Base-by-base conservation (phyloP, 2,113 vertebrate genomes). In the Halichoerus grypus region DNA sequence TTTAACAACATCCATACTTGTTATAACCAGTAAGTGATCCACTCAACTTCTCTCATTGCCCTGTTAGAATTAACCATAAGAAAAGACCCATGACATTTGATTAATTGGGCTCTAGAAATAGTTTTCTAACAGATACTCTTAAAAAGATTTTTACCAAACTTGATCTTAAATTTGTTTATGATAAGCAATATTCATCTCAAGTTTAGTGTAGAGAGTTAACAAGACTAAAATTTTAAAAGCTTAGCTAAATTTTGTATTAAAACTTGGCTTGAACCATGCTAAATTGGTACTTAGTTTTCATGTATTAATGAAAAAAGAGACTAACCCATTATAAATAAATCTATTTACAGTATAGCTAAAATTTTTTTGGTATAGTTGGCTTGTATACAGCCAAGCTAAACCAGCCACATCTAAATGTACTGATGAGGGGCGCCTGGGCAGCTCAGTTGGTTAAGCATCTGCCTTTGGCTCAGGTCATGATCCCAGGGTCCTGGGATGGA, bases 261-360 rank as follows among this genome's bases (percentile, higher is more conserved):
- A 83, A 7, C 53, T 15, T 91, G 55, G 79, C 93, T 90, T 96
- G 2, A 71, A 19, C 49, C 83, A 53, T 51, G 74, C 89, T 97
- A 95, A 95, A 86, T 61, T 91, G 65, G 9, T 96, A 96, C 19
- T 71, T 82, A 94, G 16, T 22, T 42, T 96, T 28, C 42, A 85
- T 83, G 4, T 74, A 95, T 86, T 97, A 94, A 94, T 96, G 57
- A 89, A 97, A 98, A 98, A 97, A 95, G 22, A 97, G 65, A 63
- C 76, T 61, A 91, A 95, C 69, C 92, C 59, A n/a, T 94, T 2
- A 98, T 76, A 98, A 98, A 97, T 90, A 97, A 97, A 95, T 95
- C 59, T 95, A 46, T 82, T 12, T 83, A 49, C 7, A 28, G 39
- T 72, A 86, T n/a, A 94, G 11, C 39, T 89, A 95, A 97, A 97